Percentiles rank a stretch among this genome's conserved stretches.
phyloP scores from a whole-genome alignment of 2,888 invertebrate genomes.

The Cremastinae sp. region DNA sequence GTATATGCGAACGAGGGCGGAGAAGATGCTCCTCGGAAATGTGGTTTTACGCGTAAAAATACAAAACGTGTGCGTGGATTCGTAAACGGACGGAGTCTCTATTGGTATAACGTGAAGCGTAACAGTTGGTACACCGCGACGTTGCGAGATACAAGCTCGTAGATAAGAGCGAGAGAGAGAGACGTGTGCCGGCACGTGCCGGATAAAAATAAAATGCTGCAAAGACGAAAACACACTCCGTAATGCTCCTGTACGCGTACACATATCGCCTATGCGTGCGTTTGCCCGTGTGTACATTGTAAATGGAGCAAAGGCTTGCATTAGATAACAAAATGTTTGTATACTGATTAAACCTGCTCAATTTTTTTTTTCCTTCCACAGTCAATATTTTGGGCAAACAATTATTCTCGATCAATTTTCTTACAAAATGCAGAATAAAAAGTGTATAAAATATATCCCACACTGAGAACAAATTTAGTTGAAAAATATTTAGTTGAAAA shows the following conservation, averaged over 20 bases:
- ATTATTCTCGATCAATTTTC: conserved; percentile 2
- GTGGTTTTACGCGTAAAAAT: conserved; percentile 20
- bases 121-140: conserved; percentile 71
- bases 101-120: conserved; percentile 67
- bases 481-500: too few species aligned
- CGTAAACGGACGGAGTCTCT: too few species aligned
- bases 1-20: too few species aligned
- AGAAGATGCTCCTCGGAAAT: conserved; percentile 3
- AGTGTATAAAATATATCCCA: too few species aligned
- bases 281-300: conserved; percentile 3
- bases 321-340: conserved; percentile 58
- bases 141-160: conserved; percentile 67
- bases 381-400: conserved; percentile 46
- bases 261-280: conserved; percentile 7
- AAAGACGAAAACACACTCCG: conserved; percentile 48
- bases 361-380: conserved; percentile 21
- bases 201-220: conserved; percentile 68
- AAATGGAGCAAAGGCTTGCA: conserved; percentile 28
- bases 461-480: too few species aligned
- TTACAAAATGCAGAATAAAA: too few species aligned
- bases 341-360: conserved; percentile 47
- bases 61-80: conserved; percentile 5
- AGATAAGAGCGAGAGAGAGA: too few species aligned
- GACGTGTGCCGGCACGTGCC: conserved; percentile 68
- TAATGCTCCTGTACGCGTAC: neutral